Evolutionary conservation across 2,113 vertebrate species (phyloP), one percentile per base, ranked within the genome.

Genomic region (Lepus europaeus): DNA sequence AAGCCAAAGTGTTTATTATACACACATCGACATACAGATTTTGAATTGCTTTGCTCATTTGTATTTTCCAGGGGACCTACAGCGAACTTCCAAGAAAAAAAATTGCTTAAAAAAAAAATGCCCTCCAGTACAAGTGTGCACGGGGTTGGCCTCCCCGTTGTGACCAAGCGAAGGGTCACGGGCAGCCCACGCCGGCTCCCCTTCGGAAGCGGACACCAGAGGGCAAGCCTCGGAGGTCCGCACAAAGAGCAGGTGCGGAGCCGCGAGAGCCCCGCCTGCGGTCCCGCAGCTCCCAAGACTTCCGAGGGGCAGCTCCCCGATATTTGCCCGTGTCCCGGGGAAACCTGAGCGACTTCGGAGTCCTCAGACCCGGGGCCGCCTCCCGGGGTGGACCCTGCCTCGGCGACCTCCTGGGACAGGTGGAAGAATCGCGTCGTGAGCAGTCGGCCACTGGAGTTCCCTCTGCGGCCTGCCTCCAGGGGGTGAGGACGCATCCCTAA

Each of bases 371-470:
- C 12, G 0, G 6, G 8, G 10, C 64, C 45, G 20, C 36, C 2
- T 36, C 56, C 25, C 1, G 17, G n/a, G 45, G 17, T 8, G 20
- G 31, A 19, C n/a, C 61, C 36, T 1, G 19, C 73, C 22, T 31
- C 1, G 6, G 45, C 25, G 59, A 23, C n/a, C 33, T 8, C 49
- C 33, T 11, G 19, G 19, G 29, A 3, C 73, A 5, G n/a, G 73
- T 3, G 33, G 19, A 8, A 45, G 22, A 4, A 17, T 13, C 0
- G 81, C 17, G 27, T n/a, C 29, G 9, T 5, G 12, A 13, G 17
- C 5, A 9, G 49, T 27, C 25, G 0, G 45, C 33, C 22, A 66
- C 2, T 0, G 76, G 8, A 0, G 49, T 9, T 9, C 63, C 27
- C 36, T 0, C 59, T 11, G 56, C 22, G 3, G 74, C 78, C 22